Evolutionary conservation across 2,797 vertebrate species (phyloP).

Genomic region (Orientallactaga sibirica): DNA sequence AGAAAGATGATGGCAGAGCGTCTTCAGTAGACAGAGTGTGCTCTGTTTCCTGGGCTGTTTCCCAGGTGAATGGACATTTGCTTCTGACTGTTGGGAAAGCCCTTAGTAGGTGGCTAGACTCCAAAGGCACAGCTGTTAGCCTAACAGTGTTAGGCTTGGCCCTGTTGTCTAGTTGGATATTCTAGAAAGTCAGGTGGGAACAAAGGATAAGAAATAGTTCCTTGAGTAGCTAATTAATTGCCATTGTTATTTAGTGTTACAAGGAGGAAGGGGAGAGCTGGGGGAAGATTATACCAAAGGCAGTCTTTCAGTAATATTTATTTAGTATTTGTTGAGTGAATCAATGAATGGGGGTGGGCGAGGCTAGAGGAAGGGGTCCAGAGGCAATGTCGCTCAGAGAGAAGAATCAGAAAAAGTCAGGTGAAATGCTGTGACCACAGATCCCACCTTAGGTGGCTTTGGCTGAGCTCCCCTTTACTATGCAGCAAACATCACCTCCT

Average conservation of each 20-base stretch:
- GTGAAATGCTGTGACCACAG: not conserved
- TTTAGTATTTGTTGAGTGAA: not conserved
- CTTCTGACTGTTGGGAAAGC: too few relatives aligned
- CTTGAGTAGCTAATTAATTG: not conserved
- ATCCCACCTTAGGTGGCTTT: accelerated
- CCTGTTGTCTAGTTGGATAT: not conserved
- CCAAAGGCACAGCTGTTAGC: not conserved
- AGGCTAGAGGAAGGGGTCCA: not conserved
- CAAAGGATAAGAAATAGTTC: not conserved
- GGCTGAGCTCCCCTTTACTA: not conserved
- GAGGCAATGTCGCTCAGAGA: not conserved
- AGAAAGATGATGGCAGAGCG: too few relatives aligned
- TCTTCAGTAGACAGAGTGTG: too few relatives aligned
- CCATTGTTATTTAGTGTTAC: not conserved
- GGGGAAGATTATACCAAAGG: not conserved
- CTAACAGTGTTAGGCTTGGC: too few relatives aligned
- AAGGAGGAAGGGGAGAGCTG: not conserved
- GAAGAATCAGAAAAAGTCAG: not conserved
- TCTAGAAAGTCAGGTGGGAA: not conserved
- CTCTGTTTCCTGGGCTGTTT: too few relatives aligned
- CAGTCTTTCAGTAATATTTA: not conserved
- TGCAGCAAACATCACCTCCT: too few relatives aligned
- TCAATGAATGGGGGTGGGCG: not conserved
- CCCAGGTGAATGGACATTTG: too few relatives aligned
- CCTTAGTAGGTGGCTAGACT: not conserved